These are phyloP conservation scores for Crocodylus rhombifer DNA, from an alignment of 2,797 vertebrate species.

Conservation along the genomic window DNA sequence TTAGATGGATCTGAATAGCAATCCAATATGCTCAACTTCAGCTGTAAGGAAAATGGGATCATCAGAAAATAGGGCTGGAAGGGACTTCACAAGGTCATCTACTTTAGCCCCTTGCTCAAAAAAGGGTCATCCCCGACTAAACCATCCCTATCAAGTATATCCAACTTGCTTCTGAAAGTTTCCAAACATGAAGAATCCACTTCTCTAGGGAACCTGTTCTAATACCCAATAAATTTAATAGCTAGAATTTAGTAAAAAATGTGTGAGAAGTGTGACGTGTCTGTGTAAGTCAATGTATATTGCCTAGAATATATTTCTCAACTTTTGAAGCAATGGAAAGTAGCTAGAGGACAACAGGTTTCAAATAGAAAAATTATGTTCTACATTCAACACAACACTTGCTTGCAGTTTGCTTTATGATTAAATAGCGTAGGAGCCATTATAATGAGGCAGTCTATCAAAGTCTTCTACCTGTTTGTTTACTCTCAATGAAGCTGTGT, in stretches of 20 bases:
- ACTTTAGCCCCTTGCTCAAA: no score
- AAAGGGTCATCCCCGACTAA: no score
- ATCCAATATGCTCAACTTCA: not conserved
- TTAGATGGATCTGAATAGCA: conserved; percentile 17
- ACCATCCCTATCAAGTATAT: no score
- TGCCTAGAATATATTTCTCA: not conserved
- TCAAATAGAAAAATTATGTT: conserved; percentile 62
- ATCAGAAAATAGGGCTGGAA: no score
- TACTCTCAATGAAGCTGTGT: conserved; percentile 53
- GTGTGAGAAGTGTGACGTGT: no score
- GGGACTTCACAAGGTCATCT: no score
- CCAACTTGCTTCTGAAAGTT: no score
- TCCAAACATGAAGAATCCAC: no score
- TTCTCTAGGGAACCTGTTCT: no score
- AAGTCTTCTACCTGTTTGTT: conserved; percentile 65
- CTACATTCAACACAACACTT: conserved; percentile 38
- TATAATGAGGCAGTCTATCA: conserved; percentile 69
- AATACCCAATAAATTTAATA: no score
- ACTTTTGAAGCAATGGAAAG: conserved; percentile 24
- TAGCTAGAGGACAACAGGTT: conserved; percentile 31
- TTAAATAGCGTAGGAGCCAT: conserved; percentile 51
- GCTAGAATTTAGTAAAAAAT: no score
- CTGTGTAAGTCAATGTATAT: accelerated
- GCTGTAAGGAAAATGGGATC: not conserved
- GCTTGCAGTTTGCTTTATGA: conserved; percentile 32